Percentiles rank a stretch among this genome's conserved stretches.
phyloP scores from a whole-genome alignment of 2,113 vertebrate genomes.

The Cyanoliseus patagonus region DNA sequence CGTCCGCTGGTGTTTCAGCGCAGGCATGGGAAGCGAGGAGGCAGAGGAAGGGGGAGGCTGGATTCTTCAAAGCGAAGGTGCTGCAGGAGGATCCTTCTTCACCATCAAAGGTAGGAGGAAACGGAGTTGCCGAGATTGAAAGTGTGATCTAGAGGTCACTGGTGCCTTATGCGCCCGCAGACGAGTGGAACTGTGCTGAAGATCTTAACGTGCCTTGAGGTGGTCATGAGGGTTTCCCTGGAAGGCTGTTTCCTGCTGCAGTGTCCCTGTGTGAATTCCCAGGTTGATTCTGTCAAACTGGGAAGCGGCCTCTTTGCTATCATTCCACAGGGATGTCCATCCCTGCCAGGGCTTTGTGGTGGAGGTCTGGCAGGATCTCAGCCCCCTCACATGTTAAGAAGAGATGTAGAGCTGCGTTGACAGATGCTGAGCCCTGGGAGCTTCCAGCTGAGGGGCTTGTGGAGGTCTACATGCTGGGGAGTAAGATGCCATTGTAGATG shows the following conservation, averaged over 20 bases:
- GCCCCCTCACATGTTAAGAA: not conserved
- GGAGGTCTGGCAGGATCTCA: not conserved
- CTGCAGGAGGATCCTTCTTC: not conserved
- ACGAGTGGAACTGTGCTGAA: not conserved
- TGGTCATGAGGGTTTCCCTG: not conserved
- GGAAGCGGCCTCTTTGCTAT: not conserved
- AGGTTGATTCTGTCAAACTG: rapidly evolving
- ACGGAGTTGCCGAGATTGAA: not conserved
- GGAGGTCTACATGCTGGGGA: not conserved
- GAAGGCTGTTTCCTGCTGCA: not conserved
- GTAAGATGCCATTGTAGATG: not conserved
- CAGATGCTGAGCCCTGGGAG: not conserved
- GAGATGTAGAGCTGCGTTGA: not conserved
- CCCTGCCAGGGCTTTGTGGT: not conserved
- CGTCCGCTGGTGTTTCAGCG: not conserved
- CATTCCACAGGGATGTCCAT: not conserved
- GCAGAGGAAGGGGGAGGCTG: not conserved
- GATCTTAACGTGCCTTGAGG: not conserved
- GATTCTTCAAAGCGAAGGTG: not conserved
- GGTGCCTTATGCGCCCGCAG: no score
- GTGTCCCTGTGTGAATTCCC: not conserved
- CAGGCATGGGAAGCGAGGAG: not conserved
- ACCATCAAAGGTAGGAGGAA: constrained; percentile 46
- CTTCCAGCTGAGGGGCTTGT: not conserved
- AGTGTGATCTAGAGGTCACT: not conserved